Conservation (phyloP, 2,113 vertebrate genomes). For the Lampris incognitus region DNA sequence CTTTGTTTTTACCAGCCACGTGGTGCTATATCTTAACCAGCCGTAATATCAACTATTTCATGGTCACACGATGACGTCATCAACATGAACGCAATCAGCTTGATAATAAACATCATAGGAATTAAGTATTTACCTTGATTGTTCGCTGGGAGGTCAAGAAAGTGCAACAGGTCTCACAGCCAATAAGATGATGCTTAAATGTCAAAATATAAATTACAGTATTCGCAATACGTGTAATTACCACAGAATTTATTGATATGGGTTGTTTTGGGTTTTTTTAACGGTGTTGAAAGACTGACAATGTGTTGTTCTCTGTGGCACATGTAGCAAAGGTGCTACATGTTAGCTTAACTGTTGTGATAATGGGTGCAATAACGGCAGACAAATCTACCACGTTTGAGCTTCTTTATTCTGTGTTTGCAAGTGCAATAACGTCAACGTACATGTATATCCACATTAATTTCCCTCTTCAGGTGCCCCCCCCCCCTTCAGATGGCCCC, state of each 20-base stretch:
- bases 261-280: neutral
- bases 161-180: slow-evolving; percentile 12
- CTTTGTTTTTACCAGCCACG: neutral
- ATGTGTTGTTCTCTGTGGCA: neutral
- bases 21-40: neutral
- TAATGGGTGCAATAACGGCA: too few species aligned
- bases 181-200: neutral
- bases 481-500: neutral
- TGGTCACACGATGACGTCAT: neutral
- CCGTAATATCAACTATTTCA: neutral
- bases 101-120: slow-evolving; percentile 7
- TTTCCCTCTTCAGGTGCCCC: slow-evolving; percentile 25
- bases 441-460: slow-evolving; percentile 33
- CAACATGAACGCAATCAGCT: slow-evolving; percentile 6
- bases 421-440: slow-evolving; percentile 18
- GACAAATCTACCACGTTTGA: too few species aligned
- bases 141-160: slow-evolving; percentile 12
- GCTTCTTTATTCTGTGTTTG: slow-evolving; percentile 30
- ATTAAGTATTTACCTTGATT: neutral
- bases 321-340: neutral
- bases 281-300: too few species aligned
- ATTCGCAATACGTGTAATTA: slow-evolving; percentile 8
- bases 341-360: neutral
- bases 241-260: neutral
- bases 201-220: neutral